Base-by-base conservation (phyloP, 2,113 vertebrate genomes). In the Syrmaticus mikado region DNA sequence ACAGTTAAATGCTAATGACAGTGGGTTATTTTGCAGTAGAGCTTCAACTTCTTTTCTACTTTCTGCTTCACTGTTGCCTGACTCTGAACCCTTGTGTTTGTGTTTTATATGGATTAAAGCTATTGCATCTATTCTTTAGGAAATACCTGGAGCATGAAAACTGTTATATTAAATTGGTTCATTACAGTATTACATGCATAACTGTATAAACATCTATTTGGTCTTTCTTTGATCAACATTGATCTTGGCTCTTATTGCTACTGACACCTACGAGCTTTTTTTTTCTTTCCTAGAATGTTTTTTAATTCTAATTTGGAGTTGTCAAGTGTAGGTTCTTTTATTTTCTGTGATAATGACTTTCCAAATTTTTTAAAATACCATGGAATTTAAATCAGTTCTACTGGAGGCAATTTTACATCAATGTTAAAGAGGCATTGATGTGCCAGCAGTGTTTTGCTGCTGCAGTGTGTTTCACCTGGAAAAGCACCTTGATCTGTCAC, bases 191-290 rank as follows among this genome's bases (percentile, higher is more conserved):
- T 91, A 78, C 91, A 84, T 81, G 87, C 60, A 58, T 43, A 94
- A 60, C 61, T 94, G 72, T 57, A 65, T 89, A 88, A 94, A 68
- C 76, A 91, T 88, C 53, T 48, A 78, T 92, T 94, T 86, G 57
- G 65, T 90, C 64, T 18, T 52, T 83, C 76, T 95, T 92, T 88
- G 76, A 91, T 92, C 89, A 87, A 91, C 85, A 88, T 76, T 80
- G 87, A 68, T 87, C 82, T 28, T 71, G 65, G 57, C 52, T 90
- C 28, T 82, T 90, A 64, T 48, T 88, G 52, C 43, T 57, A 18
- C 64, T 82, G 79, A 85, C 82, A 87, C 85, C 50, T 79, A 43
- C 45, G 77, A 74, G 32, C 27, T 72, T 57, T 64, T 48, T n/a
- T 48, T 53, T 75, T n/a, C n/a, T 85, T 2, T 34, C 46, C 40